These are phyloP conservation scores for Torymus tubicola DNA, from an alignment of 2,888 invertebrate genomes.

Conservation along the genomic window DNA sequence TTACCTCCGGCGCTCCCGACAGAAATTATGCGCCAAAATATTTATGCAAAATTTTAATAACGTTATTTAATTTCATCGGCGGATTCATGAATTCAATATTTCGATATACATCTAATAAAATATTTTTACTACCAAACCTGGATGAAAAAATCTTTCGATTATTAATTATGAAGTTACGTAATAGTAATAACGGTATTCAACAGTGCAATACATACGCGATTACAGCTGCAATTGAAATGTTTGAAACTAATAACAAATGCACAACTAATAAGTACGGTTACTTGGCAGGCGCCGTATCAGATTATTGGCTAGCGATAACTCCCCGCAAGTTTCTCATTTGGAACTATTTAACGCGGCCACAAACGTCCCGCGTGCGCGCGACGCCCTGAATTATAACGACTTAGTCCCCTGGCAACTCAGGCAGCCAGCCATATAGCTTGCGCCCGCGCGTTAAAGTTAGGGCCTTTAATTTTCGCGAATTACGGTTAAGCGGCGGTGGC, in stretches of 20 bases:
- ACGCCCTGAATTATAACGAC: conserved; percentile 38
- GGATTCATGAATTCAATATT: too few relatives aligned
- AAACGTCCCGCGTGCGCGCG: conserved; percentile 12
- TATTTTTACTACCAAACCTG: too few relatives aligned
- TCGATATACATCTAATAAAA: too few relatives aligned
- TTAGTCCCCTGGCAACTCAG: conserved; percentile 15
- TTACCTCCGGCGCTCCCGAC: background rate
- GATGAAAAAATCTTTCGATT: too few relatives aligned
- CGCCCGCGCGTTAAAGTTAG: conserved; percentile 41
- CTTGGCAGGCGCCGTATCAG: background rate
- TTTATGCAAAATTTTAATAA: background rate
- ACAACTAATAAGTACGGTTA: too few relatives aligned
- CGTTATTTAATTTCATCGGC: too few relatives aligned
- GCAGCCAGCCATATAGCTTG: background rate
- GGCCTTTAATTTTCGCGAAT: conserved; percentile 49
- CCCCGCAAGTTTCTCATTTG: conserved; percentile 36
- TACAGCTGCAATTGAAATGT: background rate
- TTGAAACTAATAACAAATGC: background rate
- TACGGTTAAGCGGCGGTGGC: conserved; percentile 16
- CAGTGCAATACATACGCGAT: too few relatives aligned
- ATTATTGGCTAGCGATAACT: conserved; percentile 39
- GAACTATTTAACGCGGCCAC: conserved; percentile 32
- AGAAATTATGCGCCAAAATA: background rate
- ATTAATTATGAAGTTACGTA: too few relatives aligned
- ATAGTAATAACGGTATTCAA: too few relatives aligned